Conservation (phyloP, 2,888 invertebrate species). For the Cyaniris semiargus region DNA sequence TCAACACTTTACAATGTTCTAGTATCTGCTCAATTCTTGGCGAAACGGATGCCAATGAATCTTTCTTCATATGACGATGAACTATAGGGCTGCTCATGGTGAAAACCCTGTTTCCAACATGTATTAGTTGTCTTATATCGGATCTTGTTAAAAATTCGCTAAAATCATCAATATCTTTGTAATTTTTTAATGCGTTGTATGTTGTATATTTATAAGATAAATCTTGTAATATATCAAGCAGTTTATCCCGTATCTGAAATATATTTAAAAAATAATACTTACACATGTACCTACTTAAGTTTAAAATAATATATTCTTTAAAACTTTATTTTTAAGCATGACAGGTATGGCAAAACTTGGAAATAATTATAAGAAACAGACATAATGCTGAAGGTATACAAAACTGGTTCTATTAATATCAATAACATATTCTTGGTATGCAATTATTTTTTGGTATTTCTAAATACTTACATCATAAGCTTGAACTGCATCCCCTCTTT, state of each 20-base stretch:
- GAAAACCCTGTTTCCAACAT: constrained; percentile 84
- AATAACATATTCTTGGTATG: too few species aligned
- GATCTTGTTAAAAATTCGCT: constrained; percentile 77
- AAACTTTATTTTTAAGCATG: not conserved
- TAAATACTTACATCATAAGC: constrained; percentile 68
- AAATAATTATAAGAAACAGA: too few species aligned
- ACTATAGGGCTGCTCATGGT: constrained; percentile 51
- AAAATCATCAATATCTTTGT: constrained; percentile 65
- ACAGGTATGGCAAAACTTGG: not conserved
- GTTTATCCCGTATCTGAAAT: constrained; percentile 53
- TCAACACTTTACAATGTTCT: constrained; percentile 82
- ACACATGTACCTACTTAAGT: constrained; percentile 30
- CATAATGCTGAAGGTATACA: too few species aligned
- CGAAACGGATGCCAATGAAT: constrained; percentile 84
- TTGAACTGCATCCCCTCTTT: constrained; percentile 45
- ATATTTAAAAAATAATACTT: not conserved
- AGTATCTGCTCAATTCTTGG: constrained; percentile 80
- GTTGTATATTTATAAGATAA: constrained; percentile 54
- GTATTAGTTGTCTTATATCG: constrained; percentile 82
- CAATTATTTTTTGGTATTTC: too few species aligned
- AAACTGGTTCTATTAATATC: too few species aligned
- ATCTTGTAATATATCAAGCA: constrained; percentile 52
- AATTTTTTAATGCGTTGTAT: constrained; percentile 63
- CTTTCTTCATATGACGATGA: constrained; percentile 69
- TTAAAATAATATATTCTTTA: not conserved